Base-by-base conservation (phyloP, 64 coral and sea anemone species). In the Hydrozoanthus tunicans region DNA sequence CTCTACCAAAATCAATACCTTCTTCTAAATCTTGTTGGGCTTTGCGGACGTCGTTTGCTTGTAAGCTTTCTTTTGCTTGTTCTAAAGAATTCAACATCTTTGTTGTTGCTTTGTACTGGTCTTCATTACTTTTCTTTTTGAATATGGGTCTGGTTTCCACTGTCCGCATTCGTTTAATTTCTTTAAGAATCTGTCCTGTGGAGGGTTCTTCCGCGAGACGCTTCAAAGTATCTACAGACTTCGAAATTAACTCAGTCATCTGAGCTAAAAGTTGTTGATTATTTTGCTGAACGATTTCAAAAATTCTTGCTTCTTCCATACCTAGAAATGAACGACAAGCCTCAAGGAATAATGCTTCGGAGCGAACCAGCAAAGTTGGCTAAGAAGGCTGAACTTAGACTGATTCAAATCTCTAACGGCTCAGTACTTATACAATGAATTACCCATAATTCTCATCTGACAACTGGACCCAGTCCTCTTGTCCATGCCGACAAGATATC, bases 51-150 rank as follows among this genome's bases (percentile, higher is more conserved):
- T 91, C 56, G 52, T 78, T 78, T 15, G 10, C 15, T 58, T 69
- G 77, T 13, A 91, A 66, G 8, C 70, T 81, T 4, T 81, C 65
- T n/a, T 91, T 91, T 0, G 78, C 76, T 14, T 91, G 55, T 91
- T 91, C 90, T 5, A 91, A 17, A 10, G 90, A 55, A 14, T 91
- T 77, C 53, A 68, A 26, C 60, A 91, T 27, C 15, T 91, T 91
- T 8, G 77, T 66, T 7, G 90, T 53, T 25, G 62, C 63, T 67
- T 91, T 90, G 14, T 78, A 64, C 25, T 90, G 74, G 62, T 79
- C 88, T 76, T 90, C 88, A 55, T 79, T 90, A 55, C 90, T 72
- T 51, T 81, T 91, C 77, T 80, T 91, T 25, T 66, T 54, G 60
- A 83, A 83, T 5, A 83, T 10, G 2, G 61, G 61, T 66, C 32